Percentiles rank a stretch among this genome's conserved stretches.
Conservation (phyloP, 2,888 invertebrate species). For the Cataglyphis albicans region DNA sequence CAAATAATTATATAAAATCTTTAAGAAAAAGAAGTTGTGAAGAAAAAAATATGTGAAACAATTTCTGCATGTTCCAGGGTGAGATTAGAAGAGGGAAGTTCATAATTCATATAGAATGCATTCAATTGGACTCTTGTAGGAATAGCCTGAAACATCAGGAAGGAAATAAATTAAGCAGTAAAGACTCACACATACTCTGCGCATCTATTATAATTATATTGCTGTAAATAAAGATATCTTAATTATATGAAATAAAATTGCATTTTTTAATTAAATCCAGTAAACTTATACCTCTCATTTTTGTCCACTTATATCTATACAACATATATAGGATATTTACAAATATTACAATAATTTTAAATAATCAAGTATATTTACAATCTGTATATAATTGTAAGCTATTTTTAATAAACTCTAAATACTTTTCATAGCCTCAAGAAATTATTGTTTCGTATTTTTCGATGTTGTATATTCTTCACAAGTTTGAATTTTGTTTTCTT, state of each 20-base stretch:
- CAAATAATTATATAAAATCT: slow-evolving; percentile 30
- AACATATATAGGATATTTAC: slow-evolving; percentile 31
- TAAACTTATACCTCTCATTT: slow-evolving; percentile 18
- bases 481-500: background rate
- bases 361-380: background rate
- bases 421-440: background rate
- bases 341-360: slow-evolving; percentile 12
- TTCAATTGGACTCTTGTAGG: slow-evolving; percentile 7
- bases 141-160: background rate
- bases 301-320: background rate
- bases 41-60: background rate
- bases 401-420: slow-evolving; percentile 1
- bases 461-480: background rate
- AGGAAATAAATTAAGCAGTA: background rate
- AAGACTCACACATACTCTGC: slow-evolving; percentile 44
- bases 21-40: background rate
- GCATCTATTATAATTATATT: slow-evolving; percentile 5
- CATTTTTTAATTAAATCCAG: background rate
- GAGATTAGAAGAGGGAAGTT: slow-evolving; percentile 72
- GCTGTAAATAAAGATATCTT: slow-evolving; percentile 42
- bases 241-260: slow-evolving; percentile 1
- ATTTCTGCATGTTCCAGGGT: slow-evolving; percentile 67
- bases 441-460: slow-evolving; percentile 29
- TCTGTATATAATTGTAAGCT: slow-evolving; percentile 14
- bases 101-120: slow-evolving; percentile 53